Conservation (phyloP, 2,113 vertebrate genomes). For the Malurus elegans region DNA sequence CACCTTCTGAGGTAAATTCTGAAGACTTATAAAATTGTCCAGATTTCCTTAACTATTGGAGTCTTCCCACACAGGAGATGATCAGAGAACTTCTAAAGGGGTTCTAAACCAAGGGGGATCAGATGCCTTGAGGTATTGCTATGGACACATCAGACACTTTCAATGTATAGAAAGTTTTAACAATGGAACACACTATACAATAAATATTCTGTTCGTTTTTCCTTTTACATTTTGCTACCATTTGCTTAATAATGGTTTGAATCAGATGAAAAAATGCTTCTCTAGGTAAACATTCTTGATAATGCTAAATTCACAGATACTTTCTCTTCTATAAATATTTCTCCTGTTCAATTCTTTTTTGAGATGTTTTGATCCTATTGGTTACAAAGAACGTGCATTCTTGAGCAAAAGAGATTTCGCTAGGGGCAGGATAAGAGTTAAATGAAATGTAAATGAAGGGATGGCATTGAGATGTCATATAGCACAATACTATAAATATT, state of each 20-base stretch:
- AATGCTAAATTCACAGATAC: background rate
- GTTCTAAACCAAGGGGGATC: background rate
- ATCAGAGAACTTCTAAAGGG: background rate
- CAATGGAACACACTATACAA: background rate
- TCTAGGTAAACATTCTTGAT: background rate
- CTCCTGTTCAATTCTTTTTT: background rate
- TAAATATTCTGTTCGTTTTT: background rate
- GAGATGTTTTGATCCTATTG: slow-evolving; percentile 3
- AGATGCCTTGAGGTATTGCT: background rate
- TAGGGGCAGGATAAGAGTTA: slow-evolving; percentile 10
- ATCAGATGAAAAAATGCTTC: background rate
- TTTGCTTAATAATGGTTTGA: background rate
- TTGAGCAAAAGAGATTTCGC: slow-evolving; percentile 44
- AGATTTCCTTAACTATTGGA: background rate
- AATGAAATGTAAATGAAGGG: slow-evolving; percentile 37
- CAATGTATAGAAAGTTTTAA: background rate
- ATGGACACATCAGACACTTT: background rate
- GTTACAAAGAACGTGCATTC: background rate
- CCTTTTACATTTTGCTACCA: background rate
- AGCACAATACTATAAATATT: background rate
- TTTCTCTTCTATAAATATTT: background rate
- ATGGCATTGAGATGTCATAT: background rate
- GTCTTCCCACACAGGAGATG: background rate
- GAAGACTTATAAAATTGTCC: background rate
- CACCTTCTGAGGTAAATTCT: background rate